These are phyloP conservation scores for Hydropsyche tenuis DNA, from an alignment of 1,140 invertebrate species.

Conservation along the genomic window DNA sequence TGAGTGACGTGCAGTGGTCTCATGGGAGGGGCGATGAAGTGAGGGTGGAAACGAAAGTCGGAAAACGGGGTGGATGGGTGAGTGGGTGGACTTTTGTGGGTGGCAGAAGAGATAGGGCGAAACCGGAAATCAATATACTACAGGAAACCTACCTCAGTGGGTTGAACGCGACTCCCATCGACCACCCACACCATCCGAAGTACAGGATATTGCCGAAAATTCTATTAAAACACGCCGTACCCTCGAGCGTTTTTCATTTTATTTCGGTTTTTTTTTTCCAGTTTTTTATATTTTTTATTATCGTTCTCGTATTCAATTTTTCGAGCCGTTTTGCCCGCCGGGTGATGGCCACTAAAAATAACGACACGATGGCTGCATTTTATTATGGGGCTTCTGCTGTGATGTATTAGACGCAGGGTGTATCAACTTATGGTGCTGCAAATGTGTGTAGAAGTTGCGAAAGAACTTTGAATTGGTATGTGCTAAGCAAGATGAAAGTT, in stretches of 20 bases:
- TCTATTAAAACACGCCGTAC: slow-evolving; percentile 34
- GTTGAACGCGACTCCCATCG: neutral
- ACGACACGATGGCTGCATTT: slow-evolving; percentile 7
- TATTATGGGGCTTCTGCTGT: neutral
- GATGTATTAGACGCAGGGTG: slow-evolving; percentile 13
- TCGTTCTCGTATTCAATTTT: slow-evolving; percentile 15
- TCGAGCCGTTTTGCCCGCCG: neutral
- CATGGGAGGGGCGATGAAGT: slow-evolving; percentile 26
- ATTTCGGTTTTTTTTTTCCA: neutral
- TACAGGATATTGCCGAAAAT: slow-evolving; percentile 38
- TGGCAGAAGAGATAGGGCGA: slow-evolving; percentile 26
- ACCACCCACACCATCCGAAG: slow-evolving; percentile 1
- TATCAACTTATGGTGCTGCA: no score
- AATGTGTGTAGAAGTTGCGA: no score
- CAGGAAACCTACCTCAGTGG: slow-evolving; percentile 38
- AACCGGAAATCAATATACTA: slow-evolving; percentile 41
- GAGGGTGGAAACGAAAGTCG: neutral
- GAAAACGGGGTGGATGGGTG: neutral
- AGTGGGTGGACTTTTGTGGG: neutral
- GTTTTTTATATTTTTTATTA: neutral
- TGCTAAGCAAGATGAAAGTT: no score
- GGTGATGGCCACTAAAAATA: slow-evolving; percentile 8
- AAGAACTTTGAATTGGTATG: no score
- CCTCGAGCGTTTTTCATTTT: neutral
- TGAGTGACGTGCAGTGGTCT: slow-evolving; percentile 39